Evolutionary conservation across 64 coral and sea anemone species (phyloP).

Genomic region (Actinia equina): DNA sequence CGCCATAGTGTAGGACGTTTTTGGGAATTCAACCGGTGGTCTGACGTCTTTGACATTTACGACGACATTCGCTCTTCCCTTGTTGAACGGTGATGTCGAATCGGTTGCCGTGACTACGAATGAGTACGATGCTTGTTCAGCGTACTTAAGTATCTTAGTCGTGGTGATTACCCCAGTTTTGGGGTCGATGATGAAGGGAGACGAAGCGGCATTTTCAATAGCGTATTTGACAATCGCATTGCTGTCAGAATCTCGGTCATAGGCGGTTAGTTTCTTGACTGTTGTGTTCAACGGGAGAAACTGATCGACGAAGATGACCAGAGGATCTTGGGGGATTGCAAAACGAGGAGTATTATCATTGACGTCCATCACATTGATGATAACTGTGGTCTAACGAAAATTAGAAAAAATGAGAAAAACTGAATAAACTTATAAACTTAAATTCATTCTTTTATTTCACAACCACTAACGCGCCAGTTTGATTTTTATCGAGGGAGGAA

Average conservation of each 20-base stretch:
- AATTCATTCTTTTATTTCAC: too few species aligned
- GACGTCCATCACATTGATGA: constrained; percentile 70
- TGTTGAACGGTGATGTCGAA: constrained; percentile 34
- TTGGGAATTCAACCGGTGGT: background rate
- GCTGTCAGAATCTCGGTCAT: constrained; percentile 68
- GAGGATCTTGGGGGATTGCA: constrained; percentile 61
- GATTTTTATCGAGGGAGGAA: too few species aligned
- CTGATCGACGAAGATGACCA: constrained; percentile 53
- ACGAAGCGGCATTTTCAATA: constrained; percentile 27
- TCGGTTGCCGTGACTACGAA: constrained; percentile 81
- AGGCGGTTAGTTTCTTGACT: constrained; percentile 38
- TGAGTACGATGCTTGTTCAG: constrained; percentile 20
- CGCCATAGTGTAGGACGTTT: background rate
- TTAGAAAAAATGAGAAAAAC: background rate
- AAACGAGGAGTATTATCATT: constrained; percentile 87
- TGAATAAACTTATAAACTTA: too few species aligned
- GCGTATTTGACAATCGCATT: constrained; percentile 53
- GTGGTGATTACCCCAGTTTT: constrained; percentile 60
- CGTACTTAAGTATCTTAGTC: constrained; percentile 11
- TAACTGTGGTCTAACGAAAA: constrained; percentile 45
- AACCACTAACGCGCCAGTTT: too few species aligned
- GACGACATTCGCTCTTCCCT: constrained; percentile 41
- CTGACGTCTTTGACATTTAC: constrained; percentile 35
- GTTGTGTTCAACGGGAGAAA: background rate
- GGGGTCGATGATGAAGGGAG: constrained; percentile 49